Percentiles rank a stretch among this genome's conserved stretches.
Evolutionary conservation across 2,888 invertebrate species (phyloP).

Genomic region (Yponomeuta plumbellus): DNA sequence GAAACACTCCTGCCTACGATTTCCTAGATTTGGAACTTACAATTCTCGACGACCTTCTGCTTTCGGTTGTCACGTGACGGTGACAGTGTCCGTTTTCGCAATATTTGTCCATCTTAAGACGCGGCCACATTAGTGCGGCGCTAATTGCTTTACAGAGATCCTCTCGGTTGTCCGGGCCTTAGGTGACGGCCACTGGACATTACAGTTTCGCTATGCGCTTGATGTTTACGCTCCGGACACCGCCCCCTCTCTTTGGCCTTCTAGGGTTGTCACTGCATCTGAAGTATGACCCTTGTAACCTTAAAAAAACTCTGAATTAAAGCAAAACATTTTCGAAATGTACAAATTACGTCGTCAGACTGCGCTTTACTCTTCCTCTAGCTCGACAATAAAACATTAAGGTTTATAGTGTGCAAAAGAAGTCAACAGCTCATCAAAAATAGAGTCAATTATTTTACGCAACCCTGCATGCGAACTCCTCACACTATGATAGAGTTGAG

Average conservation of each 20-base stretch:
- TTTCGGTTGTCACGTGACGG: neutral
- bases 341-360: too few species aligned
- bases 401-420: too few species aligned
- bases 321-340: too few species aligned
- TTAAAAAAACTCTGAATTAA: too few species aligned
- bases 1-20: too few species aligned
- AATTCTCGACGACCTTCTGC: too few species aligned
- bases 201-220: constrained; percentile 21
- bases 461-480: constrained; percentile 38
- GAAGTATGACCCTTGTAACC: neutral
- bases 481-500: constrained; percentile 52
- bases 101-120: constrained; percentile 36
- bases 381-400: too few species aligned
- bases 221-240: constrained; percentile 17
- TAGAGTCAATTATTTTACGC: constrained; percentile 17
- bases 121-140: constrained; percentile 53
- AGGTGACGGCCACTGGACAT: constrained; percentile 23
- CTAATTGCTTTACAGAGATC: constrained; percentile 69
- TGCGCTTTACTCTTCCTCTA: too few species aligned
- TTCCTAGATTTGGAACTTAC: too few species aligned
- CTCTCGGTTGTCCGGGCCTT: constrained; percentile 27
- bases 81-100: neutral
- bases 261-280: constrained; percentile 9
- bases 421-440: neutral
- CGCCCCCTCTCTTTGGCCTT: constrained; percentile 14